phyloP scores from a whole-genome alignment of 2,888 invertebrate species.

The Rhodophaea formosa region DNA sequence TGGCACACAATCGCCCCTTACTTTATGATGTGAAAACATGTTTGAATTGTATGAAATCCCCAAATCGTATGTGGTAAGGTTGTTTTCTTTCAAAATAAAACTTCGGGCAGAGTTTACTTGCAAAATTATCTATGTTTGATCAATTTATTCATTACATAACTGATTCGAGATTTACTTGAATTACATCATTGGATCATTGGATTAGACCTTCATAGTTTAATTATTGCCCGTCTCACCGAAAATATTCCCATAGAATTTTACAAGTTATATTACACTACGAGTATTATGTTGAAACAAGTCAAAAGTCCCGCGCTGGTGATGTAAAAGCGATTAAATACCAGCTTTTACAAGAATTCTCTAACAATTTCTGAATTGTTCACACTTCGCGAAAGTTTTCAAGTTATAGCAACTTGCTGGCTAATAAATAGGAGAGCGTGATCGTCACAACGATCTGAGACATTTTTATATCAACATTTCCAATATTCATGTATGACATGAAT shows the following conservation, averaged over 20 bases:
- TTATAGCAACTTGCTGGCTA: conserved; percentile 1
- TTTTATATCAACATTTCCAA: not conserved
- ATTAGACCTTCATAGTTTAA: no score
- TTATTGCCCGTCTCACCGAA: no score
- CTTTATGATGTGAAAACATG: not conserved
- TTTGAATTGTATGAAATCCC: not conserved
- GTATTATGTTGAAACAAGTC: no score
- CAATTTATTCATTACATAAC: no score
- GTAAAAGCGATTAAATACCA: not conserved
- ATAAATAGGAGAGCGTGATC: conserved; percentile 2
- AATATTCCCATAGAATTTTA: no score
- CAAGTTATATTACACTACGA: no score
- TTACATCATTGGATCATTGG: no score
- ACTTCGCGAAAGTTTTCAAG: conserved; percentile 3
- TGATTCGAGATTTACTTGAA: no score
- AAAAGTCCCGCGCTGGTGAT: not conserved
- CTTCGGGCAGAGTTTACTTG: not conserved
- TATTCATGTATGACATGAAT: no score
- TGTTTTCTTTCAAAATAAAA: not conserved
- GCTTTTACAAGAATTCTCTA: not conserved
- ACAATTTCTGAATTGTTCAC: not conserved
- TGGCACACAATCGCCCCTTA: conserved; percentile 13
- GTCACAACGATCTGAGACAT: not conserved
- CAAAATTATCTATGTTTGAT: no score
- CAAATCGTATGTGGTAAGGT: not conserved